Base-by-base conservation (phyloP, 2,888 invertebrate species). In the Tipula unca region DNA sequence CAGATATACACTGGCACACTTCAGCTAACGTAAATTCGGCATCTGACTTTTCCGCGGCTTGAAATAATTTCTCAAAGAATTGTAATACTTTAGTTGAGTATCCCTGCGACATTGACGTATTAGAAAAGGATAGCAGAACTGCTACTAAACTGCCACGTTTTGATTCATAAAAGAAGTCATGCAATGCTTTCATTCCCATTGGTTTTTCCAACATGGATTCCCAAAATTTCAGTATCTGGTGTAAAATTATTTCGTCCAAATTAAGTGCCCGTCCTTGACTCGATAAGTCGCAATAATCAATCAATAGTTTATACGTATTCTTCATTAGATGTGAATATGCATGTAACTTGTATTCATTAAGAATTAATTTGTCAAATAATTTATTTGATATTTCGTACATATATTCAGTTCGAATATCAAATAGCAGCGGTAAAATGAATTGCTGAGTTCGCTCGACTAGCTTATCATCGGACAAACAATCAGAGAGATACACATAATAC, bases 171-270 rank as follows among this genome's bases (percentile, higher is more conserved):
- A 97, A 97, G 88, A 97, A 97, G 86, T 93, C 93, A 88, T 96
- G 95, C 88, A 97, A 93, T 0, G 98, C 97, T 88, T 94, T 93
- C 87, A 95, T 93, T 0, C 97, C 97, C 0, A 95, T 93, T 0
- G 95, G 93, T 87, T 96, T 96, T 85, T 97, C 97, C 29, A 98
- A 90, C 87, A 97, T 94, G 88, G 94, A 94, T 89, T 97, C 97
- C 94, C 98, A 95, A 88, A 97, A 97, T 88, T 95, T 95, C 87
- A 91, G 90, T 35, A 90, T 89, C 1, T 89, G 89, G 86, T 90
- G 89, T 32, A 90, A 86, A 87, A 91, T 89, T 0, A 89, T 88
- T 86, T 90, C 90, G 29, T 90, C 89, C 29, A 90, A 88, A 2
- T 90, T 86, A 1, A 89, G 87, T n/a, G 89, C 88, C 42, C 88